phyloP scores from a whole-genome alignment of 2,888 invertebrate species.

The Dasysyrphus albostriatus region DNA sequence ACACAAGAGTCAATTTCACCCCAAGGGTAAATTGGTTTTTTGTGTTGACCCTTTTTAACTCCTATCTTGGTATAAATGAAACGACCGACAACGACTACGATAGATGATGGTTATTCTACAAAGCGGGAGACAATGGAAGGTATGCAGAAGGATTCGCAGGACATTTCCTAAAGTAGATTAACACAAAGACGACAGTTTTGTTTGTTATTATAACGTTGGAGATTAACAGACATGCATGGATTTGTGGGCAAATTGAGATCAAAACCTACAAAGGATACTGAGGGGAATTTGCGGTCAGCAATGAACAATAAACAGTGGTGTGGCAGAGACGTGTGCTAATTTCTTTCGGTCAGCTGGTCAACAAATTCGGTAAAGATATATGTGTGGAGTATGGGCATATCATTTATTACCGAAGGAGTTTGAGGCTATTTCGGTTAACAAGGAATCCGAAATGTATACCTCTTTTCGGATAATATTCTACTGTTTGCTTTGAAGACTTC shows the following conservation, averaged over 20 bases:
- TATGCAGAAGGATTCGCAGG: conserved; percentile 42
- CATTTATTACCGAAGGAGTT: conserved; percentile 10
- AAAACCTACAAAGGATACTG: conserved; percentile 48
- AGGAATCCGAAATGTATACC: conserved; percentile 1
- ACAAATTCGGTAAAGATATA: conserved; percentile 12
- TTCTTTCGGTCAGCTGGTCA: conserved; percentile 69
- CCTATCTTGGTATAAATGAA: conserved; percentile 47
- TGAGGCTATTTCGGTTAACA: not conserved
- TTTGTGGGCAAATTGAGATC: conserved; percentile 70
- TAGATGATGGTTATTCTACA: not conserved
- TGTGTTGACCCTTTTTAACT: conserved; percentile 71
- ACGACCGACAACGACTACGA: conserved; percentile 3
- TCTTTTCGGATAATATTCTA: conserved; percentile 13
- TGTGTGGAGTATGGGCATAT: conserved; percentile 33
- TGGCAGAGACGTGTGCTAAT: conserved; percentile 50
- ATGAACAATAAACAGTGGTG: conserved; percentile 18
- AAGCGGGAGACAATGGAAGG: conserved; percentile 28
- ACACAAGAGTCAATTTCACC: conserved; percentile 73
- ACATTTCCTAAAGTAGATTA: conserved; percentile 72
- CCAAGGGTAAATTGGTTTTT: conserved; percentile 71
- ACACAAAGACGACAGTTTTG: conserved; percentile 74
- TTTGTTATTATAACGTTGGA: conserved; percentile 74
- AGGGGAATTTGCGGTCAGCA: conserved; percentile 47
- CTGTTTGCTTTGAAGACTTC: not conserved
- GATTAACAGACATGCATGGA: conserved; percentile 73